Evolutionary conservation across 1,140 invertebrate genomes (phyloP).

Genomic region (Palaemon carinicauda): DNA sequence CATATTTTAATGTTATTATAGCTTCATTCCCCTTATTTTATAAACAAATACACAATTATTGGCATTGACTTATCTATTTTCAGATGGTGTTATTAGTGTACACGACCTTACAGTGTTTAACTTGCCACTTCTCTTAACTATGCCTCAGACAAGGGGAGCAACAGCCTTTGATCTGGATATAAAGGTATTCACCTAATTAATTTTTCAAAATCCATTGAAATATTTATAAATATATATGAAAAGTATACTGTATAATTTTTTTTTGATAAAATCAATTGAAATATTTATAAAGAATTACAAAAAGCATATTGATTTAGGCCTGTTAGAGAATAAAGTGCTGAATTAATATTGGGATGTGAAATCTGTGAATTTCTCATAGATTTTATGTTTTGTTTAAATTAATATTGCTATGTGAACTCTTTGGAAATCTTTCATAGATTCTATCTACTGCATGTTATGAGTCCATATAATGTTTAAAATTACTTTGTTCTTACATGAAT

Average conservation of each 20-base stretch:
- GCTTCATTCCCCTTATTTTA: background rate
- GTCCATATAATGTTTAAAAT: too few species aligned
- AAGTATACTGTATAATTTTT: background rate
- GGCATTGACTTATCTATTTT: constrained; percentile 59
- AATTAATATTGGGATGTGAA: too few species aligned
- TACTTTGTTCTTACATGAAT: too few species aligned
- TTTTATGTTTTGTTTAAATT: too few species aligned
- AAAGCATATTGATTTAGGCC: background rate
- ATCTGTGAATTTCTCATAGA: too few species aligned
- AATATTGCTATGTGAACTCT: too few species aligned
- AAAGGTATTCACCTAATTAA: constrained; percentile 69
- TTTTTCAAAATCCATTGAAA: constrained; percentile 30
- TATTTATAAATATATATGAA: background rate
- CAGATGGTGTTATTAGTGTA: constrained; percentile 84
- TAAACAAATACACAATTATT: background rate
- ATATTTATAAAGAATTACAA: background rate
- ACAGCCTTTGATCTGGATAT: constrained; percentile 85
- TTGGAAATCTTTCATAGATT: too few species aligned
- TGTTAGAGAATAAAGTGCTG: too few species aligned
- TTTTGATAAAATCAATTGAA: constrained; percentile 51
- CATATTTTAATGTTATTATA: background rate
- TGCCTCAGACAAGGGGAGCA: constrained; percentile 85
- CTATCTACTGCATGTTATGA: too few species aligned
- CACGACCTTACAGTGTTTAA: constrained; percentile 82
- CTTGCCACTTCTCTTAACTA: constrained; percentile 78